Base-by-base conservation (phyloP, 2,113 vertebrate genomes). In the Cynocephalus volans region DNA sequence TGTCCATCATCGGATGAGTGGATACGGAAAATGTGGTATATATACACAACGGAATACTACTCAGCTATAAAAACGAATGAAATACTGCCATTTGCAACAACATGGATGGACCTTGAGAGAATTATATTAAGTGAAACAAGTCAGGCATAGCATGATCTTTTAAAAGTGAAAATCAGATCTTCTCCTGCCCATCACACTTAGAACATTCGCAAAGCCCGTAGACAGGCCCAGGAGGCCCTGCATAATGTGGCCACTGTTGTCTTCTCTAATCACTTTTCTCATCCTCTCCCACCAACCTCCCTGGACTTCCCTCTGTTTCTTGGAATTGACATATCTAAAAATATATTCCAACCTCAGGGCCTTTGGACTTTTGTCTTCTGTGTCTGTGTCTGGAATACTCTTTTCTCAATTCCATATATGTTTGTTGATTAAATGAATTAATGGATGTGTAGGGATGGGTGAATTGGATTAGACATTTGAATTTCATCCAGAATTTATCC, bases 271-370 rank as follows among this genome's bases (percentile, higher is more conserved):
- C 45, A 19, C 26, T 52, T 69, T 64, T 83, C 41, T 82, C 36
- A 48, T 21, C 0, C 7, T n/a, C 26, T 52, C 10, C 19, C 26
- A 2, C 6, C 52, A 36, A 1, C 26, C 23, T 7, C 12, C 5
- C 23, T 1, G 21, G 33, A 8, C n/a, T 88, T 62, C 24, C 21
- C 82, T 58, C 21, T 90, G 28, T 26, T 90, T 93, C 62, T 56
- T 62, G 52, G 77, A 88, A 26, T 41, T 41, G 41, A 41, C 5
- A 8, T 52, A 7, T 69, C 26, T 41, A 41, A 41, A 41, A 81
- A 65, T 21, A 3, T 65, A 15, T n/a, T 41, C 6, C 11, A 58
- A 31, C 13, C 77, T 72, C 60, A 69, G 84, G 12, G 28, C 4
- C 36, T 94, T 76, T 19, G 13, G 79, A 70, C 7, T 52, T 24